Evolutionary conservation across 1,140 invertebrate species (phyloP).

Genomic region (Chironomus striatipennis): DNA sequence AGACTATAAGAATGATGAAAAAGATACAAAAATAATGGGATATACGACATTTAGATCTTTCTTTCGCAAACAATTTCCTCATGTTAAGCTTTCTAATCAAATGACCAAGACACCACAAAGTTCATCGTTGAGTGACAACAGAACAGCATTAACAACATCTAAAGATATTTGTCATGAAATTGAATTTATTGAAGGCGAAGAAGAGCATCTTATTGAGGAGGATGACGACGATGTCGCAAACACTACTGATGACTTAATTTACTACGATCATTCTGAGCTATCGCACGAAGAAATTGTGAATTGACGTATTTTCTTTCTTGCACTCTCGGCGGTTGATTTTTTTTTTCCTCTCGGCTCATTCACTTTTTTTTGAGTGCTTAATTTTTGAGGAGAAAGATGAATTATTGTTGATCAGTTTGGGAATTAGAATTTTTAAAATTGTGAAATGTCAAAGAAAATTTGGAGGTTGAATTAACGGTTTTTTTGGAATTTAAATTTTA

Average conservation of each 20-base stretch:
- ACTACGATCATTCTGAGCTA: neutral
- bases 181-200: neutral
- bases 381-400: too few relatives aligned
- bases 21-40: slow-evolving; percentile 58
- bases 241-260: neutral
- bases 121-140: neutral
- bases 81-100: slow-evolving; percentile 52
- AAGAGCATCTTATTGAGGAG: neutral
- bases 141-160: neutral
- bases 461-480: too few relatives aligned
- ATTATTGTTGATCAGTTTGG: too few relatives aligned
- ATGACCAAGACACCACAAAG: neutral
- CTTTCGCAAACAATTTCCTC: slow-evolving; percentile 71
- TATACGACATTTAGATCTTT: slow-evolving; percentile 71
- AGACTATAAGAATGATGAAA: slow-evolving; percentile 57
- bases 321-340: neutral
- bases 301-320: neutral
- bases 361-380: too few relatives aligned
- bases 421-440: too few relatives aligned
- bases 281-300: neutral
- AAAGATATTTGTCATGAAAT: neutral
- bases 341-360: too few relatives aligned
- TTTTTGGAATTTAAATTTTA: too few relatives aligned
- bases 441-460: too few relatives aligned
- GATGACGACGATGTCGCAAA: neutral